Evolutionary conservation across 2,888 invertebrate species (phyloP).

Genomic region (Dendrolimus houi): DNA sequence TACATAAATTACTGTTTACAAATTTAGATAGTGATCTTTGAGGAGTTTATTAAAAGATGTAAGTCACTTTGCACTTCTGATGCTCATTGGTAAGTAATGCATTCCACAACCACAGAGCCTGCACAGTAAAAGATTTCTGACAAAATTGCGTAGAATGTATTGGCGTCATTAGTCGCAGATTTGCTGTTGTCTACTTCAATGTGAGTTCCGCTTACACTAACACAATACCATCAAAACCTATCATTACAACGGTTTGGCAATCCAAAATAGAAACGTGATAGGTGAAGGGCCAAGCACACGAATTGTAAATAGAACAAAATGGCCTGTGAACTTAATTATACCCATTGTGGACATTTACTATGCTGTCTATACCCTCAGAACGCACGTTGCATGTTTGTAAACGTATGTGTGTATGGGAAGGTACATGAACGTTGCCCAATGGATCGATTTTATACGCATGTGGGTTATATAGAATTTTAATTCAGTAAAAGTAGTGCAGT

Average conservation of each 20-base stretch:
- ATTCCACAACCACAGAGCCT: no score
- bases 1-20: no score
- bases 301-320: conserved; percentile 64
- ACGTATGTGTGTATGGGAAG: neutral
- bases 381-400: neutral
- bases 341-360: conserved; percentile 31
- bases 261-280: conserved; percentile 62
- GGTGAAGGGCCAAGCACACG: conserved; percentile 64
- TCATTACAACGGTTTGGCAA: conserved; percentile 66
- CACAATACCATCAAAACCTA: conserved; percentile 25
- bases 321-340: conserved; percentile 53
- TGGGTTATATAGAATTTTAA: neutral
- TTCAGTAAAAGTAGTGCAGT: neutral
- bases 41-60: no score
- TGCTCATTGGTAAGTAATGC: no score
- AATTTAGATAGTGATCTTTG: no score
- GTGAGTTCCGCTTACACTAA: neutral
- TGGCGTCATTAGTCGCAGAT: no score
- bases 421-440: neutral
- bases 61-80: no score
- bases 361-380: neutral
- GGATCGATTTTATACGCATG: neutral
- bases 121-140: no score
- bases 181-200: no score
- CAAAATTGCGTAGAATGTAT: no score